Evolutionary conservation across 2,113 vertebrate species (phyloP), one percentile per base, ranked within the genome.

Genomic region (Australoheros scitulus): DNA sequence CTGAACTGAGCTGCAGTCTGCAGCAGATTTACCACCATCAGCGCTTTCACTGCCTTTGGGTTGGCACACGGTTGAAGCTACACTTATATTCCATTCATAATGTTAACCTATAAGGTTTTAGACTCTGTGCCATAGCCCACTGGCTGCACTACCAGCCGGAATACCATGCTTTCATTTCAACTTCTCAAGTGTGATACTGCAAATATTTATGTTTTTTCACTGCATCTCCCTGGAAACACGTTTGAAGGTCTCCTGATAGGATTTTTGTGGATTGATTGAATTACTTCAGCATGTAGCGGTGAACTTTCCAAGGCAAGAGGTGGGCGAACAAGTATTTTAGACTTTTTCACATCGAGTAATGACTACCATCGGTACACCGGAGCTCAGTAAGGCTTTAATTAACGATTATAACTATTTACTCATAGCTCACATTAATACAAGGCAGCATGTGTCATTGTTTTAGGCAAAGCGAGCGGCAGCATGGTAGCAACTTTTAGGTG

Each of bases 131-230:
- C 84, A 81, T 32, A 79, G 61, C 80, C 87, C 77, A 61, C 60
- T 86, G 79, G 64, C 81, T 63, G 55, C 64, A 15, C 57, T 52
- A 74, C 61, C 74, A 61, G 63, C 38, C 82, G 85, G 79, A 94
- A 92, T 91, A 68, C 88, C 77, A 74, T 4, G 87, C 88, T 93
- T 93, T 93, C 84, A 91, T 92, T 91, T 85, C 64, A 88, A 64
- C 68, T 76, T 91, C 88, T 92, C 76, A 81, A 91, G 88, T 91
- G 86, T 87, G 80, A 91, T 89, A 83, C 77, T 91, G 88, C 87
- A 94, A 93, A 93, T 91, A 93, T 92, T 94, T 92, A 87, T 92
- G 76, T 85, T 91, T 81, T 90, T 87, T 86, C 74, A 75, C 80
- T 76, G 41, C 84, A 89, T 94, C 85, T 90, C 91, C 89, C 65